A percentile compares a stretch with the other conserved stretches of the same genome.
These are phyloP conservation scores for Raja brachyura DNA, from an alignment of 2,113 vertebrate species.

Conservation along the genomic window DNA sequence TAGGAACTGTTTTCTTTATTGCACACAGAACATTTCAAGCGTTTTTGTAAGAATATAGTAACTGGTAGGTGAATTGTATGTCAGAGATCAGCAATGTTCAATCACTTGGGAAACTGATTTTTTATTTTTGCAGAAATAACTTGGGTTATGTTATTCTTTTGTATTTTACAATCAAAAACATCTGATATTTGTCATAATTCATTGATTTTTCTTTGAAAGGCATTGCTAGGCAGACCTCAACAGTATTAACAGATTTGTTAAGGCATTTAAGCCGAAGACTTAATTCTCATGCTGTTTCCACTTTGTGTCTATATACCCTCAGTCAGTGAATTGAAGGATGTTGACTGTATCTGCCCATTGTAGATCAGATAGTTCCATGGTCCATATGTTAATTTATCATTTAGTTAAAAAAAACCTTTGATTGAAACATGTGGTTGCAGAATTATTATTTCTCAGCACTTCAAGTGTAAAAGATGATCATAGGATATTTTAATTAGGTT, in stretches of 20 bases:
- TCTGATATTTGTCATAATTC: background rate
- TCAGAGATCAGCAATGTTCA: background rate
- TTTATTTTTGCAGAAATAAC: background rate
- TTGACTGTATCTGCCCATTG: background rate
- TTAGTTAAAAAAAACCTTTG: background rate
- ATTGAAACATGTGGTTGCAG: background rate
- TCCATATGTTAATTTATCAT: background rate
- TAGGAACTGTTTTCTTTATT: background rate
- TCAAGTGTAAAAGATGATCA: background rate
- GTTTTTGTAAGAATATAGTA: background rate
- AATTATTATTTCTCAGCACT: background rate
- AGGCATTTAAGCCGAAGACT: background rate
- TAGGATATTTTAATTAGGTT: background rate
- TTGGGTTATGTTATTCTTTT: background rate
- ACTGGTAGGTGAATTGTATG: background rate
- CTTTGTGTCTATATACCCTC: background rate
- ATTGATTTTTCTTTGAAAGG: background rate
- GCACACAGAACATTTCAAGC: background rate
- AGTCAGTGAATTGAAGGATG: background rate
- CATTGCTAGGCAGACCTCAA: background rate
- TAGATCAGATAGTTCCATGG: background rate
- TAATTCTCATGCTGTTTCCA: background rate
- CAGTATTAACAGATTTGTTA: background rate
- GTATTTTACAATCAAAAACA: background rate
- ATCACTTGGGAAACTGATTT: background rate